Evolutionary conservation across 1,140 invertebrate genomes (phyloP), one percentile per base, ranked within the genome.

Genomic region (Ladona fulva): DNA sequence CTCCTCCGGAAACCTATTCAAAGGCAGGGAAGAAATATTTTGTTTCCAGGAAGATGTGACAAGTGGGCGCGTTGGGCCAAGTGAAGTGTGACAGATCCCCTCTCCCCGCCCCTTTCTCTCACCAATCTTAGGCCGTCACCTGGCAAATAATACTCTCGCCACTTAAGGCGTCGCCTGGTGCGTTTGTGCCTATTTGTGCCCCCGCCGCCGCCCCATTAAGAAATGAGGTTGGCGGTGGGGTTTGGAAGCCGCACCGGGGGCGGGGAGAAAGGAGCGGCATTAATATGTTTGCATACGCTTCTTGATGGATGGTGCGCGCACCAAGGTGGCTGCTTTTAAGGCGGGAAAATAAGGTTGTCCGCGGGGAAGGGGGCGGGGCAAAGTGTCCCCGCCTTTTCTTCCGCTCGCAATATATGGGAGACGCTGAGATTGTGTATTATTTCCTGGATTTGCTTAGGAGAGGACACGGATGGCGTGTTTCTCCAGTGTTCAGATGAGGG

Each of bases 221-320:
- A 66, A 66, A 19, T 66, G 52, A 66, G n/a, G 52, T 19, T 19
- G 52, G 19, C 19, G 44, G 44, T 11, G 44, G 44, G 52, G 29
- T 5, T 37, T 8, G 29, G 29, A 37, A 66, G 52, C n/a, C n/a
- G 52, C 5, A 12, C 10, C 10, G 44, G 44, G 44, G 10, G 44
- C 10, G 10, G 44, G 44, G 44, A 52, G 44, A 52, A 52, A 19
- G 19, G 19, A 19, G n/a, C n/a, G 29, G 52, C 52, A 66, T 66
- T 66, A 66, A 66, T 66, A 66, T 12, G 52, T 66, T 66, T 66
- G 52, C 52, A 66, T 66, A 66, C 52, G 52, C 52, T 66, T 66
- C 52, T 66, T 66, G 52, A 66, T 66, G 52, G 52, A 66, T 66
- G 52, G 52, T 66, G 3, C 5, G 52, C 19, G 44, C 10, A 52